A percentile compares a stretch with the other conserved stretches of the same genome.
phyloP scores from a whole-genome alignment of 2,113 vertebrate genomes.

The Ibidorhyncha struthersii region DNA sequence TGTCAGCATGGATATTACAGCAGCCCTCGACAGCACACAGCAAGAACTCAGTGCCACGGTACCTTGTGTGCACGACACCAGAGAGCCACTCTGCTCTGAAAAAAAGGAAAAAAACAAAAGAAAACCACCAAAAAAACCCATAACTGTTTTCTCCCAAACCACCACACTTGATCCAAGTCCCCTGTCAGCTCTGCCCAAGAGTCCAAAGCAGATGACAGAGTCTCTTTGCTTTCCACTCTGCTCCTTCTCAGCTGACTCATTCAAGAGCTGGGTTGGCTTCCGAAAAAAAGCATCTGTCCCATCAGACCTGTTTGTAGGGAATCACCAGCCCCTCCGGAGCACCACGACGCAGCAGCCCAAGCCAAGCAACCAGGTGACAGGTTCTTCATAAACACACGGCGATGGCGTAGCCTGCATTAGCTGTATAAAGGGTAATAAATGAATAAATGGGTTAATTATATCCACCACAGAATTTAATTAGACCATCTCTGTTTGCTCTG shows the following conservation, averaged over 20 bases:
- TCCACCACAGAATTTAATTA: conserved; percentile 78
- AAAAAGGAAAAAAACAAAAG: too few species aligned
- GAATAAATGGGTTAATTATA: conserved; percentile 78
- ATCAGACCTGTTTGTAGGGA: background rate
- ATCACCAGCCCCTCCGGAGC: background rate
- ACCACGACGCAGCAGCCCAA: background rate
- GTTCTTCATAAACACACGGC: conserved; percentile 22
- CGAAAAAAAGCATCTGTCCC: background rate
- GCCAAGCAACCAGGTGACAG: background rate
- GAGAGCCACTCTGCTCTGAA: background rate
- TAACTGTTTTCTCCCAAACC: background rate
- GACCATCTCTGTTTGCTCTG: conserved; percentile 68
- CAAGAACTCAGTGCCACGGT: background rate
- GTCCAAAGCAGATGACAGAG: background rate
- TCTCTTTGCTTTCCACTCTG: background rate
- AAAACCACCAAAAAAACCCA: too few species aligned
- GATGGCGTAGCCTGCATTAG: conserved; percentile 2
- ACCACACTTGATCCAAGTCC: background rate
- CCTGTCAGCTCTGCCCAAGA: background rate
- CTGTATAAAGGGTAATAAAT: conserved; percentile 65
- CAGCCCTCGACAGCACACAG: background rate
- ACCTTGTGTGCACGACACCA: background rate
- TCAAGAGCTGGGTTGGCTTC: background rate
- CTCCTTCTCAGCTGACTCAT: background rate
- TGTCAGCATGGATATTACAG: background rate